Evolutionary conservation across 2,888 invertebrate species (phyloP), one percentile per base, ranked within the genome.

Genomic region (Therioaphis trifolii): DNA sequence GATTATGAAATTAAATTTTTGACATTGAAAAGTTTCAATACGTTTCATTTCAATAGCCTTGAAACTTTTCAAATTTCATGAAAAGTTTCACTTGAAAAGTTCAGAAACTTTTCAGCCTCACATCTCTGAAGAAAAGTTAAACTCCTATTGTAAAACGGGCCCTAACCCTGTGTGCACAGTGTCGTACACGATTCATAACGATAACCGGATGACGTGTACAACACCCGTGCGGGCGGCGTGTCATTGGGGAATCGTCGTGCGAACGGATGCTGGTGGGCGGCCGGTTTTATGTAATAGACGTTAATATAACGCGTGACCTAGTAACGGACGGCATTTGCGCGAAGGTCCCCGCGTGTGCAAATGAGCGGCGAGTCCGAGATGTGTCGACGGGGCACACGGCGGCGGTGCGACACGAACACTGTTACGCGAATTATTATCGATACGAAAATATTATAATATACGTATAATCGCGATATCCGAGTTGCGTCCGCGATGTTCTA

Each of bases 211-310:
- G n/a, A 9, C 2, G 27, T 66, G 55, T 55, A 55, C 15, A 14
- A 77, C 49, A 49, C 24, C 27, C n/a, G 35, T 35, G 35, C 58
- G 68, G 46, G 27, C 35, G 12, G 11, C n/a, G n/a, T 82, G 61
- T 66, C 74, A 82, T 82, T 72, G 82, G 63, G 82, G 63, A 74
- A 74, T 74, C 74, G 35, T 82, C 66, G 24, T 21, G 72, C 14
- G 72, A 82, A 82, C 82, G 74, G 82, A 82, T 82, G 82, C 52
- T 52, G 24, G 82, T 82, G 82, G 82, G 82, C 49, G 82, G 46
- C 43, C n/a, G n/a, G 63, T 82, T 82, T 82, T 82, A 72, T 80
- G 43, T 71, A 68, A 5, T 63, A 63, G 29, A 69, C 35, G 35
- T n/a, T n/a, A n/a, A n/a, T 7, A 35, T 35, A 27, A 72, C 63